Conservation (phyloP, 1,140 invertebrate species). For the Venturia canescens region DNA sequence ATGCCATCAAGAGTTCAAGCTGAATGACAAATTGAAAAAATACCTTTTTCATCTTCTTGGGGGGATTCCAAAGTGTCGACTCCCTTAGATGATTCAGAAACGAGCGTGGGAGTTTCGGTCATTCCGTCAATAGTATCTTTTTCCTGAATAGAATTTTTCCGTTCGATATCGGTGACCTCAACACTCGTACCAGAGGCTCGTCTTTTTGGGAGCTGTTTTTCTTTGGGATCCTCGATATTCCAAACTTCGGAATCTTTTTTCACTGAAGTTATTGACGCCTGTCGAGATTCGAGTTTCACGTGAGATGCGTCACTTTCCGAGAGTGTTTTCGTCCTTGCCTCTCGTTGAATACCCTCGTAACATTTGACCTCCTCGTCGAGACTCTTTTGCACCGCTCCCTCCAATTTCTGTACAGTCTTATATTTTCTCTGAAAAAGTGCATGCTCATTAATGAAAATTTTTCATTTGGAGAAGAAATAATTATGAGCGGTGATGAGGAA, state of each 20-base stretch:
- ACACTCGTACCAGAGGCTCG: constrained; percentile 27
- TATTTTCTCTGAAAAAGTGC: constrained; percentile 81
- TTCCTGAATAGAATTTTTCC: constrained; percentile 47
- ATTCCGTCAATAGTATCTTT: constrained; percentile 65
- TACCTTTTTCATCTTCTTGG: constrained; percentile 33
- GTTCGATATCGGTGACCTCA: background rate
- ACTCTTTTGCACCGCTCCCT: constrained; percentile 77
- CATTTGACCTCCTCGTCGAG: constrained; percentile 74
- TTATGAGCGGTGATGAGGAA: constrained; percentile 15
- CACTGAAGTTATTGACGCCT: constrained; percentile 21
- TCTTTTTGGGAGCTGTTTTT: constrained; percentile 9
- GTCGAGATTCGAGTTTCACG: constrained; percentile 33
- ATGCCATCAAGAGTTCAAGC: too few relatives aligned
- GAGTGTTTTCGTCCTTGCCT: constrained; percentile 54
- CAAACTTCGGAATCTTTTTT: constrained; percentile 22
- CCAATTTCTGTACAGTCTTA: constrained; percentile 83
- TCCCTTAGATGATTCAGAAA: constrained; percentile 38
- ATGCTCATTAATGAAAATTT: background rate
- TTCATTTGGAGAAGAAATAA: background rate
- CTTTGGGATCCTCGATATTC: constrained; percentile 22
- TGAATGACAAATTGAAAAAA: background rate
- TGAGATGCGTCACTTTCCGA: constrained; percentile 33
- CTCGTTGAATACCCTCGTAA: constrained; percentile 73
- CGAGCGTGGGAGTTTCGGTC: constrained; percentile 21
- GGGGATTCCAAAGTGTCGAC: constrained; percentile 49